A percentile compares a stretch with the other conserved stretches of the same genome.
phyloP scores from a whole-genome alignment of 2,888 invertebrate genomes.

The Ferrisia virgata region DNA sequence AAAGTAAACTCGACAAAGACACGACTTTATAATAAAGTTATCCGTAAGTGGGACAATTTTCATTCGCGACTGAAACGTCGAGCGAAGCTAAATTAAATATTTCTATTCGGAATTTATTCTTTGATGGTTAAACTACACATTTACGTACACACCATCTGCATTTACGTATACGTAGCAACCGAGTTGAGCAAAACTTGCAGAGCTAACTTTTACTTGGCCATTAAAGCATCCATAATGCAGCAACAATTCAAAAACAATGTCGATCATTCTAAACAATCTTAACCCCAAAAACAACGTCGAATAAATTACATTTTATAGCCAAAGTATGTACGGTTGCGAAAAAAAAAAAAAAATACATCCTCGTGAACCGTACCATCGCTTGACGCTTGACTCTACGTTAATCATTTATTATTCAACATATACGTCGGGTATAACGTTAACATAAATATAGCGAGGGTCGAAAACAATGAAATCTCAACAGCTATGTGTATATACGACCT shows the following conservation, averaged over 20 bases:
- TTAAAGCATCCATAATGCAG: neutral
- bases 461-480: slow-evolving; percentile 12
- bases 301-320: neutral
- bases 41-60: neutral
- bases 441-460: neutral
- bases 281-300: neutral
- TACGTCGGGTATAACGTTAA: neutral
- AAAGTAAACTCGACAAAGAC: neutral
- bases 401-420: slow-evolving; percentile 16
- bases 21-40: neutral
- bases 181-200: neutral
- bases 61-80: neutral
- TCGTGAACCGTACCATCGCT: neutral
- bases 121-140: neutral
- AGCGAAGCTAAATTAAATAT: neutral
- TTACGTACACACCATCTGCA: neutral
- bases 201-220: neutral
- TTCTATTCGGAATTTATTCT: neutral
- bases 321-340: too few relatives aligned
- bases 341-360: neutral
- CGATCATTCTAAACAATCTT: neutral
- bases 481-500: neutral
- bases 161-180: neutral
- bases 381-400: neutral
- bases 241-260: neutral